Evolutionary conservation across 2,888 invertebrate species (phyloP), one percentile per base, ranked within the genome.

Genomic region (Orthosia gracilis): DNA sequence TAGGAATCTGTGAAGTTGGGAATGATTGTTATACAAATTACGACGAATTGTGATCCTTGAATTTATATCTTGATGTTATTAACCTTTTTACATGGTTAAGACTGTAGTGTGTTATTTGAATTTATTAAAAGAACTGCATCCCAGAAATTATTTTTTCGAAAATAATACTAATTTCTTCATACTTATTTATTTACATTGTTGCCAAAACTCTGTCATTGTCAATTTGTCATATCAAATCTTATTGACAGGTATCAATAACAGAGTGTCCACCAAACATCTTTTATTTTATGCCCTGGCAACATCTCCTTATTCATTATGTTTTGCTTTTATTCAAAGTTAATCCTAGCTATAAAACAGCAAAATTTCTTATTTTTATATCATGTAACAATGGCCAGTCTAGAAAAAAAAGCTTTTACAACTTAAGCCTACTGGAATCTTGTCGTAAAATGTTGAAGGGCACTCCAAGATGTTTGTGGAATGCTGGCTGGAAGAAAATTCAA

Each of bases 391-490:
- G 49, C 54, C 58, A 26, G 50, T 31, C 50, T 69, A 76, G 67
- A 82, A 72, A 72, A 83, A n/a, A 82, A 71, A 63, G 59, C 50
- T 63, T 84, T 74, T 57, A 72, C 64, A 55, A 73, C 65, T 65
- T 69, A 69, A 84, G 74, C 73, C 74, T 82, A 59, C 69, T 78
- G 78, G 50, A 76, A 73, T 73, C 69, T 69, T 40, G 70, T 72
- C 82, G 54, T 84, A 72, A 85, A 84, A 84, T 58, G 66, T 55
- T 84, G 69, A 81, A 84, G 82, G 66, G 62, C 72, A 73, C 82
- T 84, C 47, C 49, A 58, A 71, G 72, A 80, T 67, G 67, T 69
- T 66, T 61, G 67, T 52, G 62, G 80, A 84, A 76, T 76, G 73
- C 52, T 67, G 61, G 65, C 45, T 57, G 79, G 61, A 77, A 78